Evolutionary conservation across 2,113 vertebrate genomes (phyloP), one percentile per base, ranked within the genome.

Genomic region (Collichthys lucidus): DNA sequence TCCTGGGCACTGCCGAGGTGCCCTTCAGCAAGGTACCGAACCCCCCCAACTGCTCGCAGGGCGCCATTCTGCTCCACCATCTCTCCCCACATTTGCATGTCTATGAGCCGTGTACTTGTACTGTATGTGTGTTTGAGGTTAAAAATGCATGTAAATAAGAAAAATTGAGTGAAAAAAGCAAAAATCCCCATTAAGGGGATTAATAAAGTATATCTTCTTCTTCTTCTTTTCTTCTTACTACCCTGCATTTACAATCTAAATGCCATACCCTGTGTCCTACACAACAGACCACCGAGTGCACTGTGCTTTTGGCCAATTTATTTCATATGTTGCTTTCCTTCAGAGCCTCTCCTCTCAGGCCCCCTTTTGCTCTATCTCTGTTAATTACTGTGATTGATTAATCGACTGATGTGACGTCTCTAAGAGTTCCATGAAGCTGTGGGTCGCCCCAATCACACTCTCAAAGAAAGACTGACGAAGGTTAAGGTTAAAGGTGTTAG

Each of bases 341-440:
- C 77, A 76, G 55, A 72, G 63, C 56, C 35, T 47, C 64, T 61
- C 12, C 12, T 49, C 63, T n/a, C 63, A 22, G 16, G 74, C 50
- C 83, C 60, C 70, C 77, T 66, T 61, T 74, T 42, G 69, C 60
- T 89, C 57, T 2, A 67, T 87, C 83, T n/a, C 11, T 42, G 62
- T 74, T 92, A 86, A 93, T 93, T 90, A 83, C 65, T 73, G 56
- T 53, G 83, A 92, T 83, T 89, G 89, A 92, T 90, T 90, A 74
- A 89, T 83, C 56, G 67, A 88, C 72, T 65, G 1, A 29, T 24
- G 35, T 57, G 70, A 70, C 66, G 46, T 81, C 20, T 1, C 71
- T 78, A 61, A 29, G 60, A 16, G 76, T 74, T 70, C 72, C 29
- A 44, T 75, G 70, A 73, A 61, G 78, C 76, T 44, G 3, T 14